phyloP scores from a whole-genome alignment of 2,797 vertebrate species.

The Pseudochirops cupreus region DNA sequence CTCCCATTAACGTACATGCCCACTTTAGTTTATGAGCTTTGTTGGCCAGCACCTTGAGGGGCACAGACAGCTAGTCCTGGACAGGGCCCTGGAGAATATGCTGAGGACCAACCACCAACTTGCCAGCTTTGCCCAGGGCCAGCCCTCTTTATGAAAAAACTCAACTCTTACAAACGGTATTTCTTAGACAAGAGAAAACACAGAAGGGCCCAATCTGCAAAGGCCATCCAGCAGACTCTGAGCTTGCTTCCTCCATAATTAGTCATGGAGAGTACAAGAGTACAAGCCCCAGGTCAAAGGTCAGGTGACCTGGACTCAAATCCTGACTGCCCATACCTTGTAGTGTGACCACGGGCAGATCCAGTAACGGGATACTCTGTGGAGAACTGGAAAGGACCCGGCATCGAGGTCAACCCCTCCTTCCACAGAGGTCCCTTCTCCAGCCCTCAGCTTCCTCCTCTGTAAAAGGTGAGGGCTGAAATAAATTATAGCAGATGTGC shows the following conservation, averaged over 20 bases:
- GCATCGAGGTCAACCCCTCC: not conserved
- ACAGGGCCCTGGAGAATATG: not conserved
- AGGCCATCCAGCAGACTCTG: not conserved
- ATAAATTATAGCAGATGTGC: not conserved
- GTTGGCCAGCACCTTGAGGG: not conserved
- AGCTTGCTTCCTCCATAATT: not conserved
- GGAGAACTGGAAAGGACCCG: not conserved
- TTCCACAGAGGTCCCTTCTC: not conserved
- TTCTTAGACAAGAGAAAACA: not conserved
- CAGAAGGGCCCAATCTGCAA: not conserved
- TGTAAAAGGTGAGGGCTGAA: not conserved
- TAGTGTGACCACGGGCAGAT: not conserved
- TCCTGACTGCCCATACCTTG: not conserved
- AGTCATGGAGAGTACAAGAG: not conserved
- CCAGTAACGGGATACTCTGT: not conserved
- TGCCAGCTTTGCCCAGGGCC: not conserved
- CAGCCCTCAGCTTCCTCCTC: not conserved
- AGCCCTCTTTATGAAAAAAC: not conserved
- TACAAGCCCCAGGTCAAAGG: not conserved
- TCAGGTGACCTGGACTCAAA: not conserved
- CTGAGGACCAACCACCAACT: not conserved
- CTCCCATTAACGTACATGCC: not conserved
- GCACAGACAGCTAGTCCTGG: not conserved
- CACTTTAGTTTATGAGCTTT: not conserved
- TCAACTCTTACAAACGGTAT: rapidly evolving